phyloP scores from a whole-genome alignment of 2,113 vertebrate genomes.

The Vulpes lagopus region DNA sequence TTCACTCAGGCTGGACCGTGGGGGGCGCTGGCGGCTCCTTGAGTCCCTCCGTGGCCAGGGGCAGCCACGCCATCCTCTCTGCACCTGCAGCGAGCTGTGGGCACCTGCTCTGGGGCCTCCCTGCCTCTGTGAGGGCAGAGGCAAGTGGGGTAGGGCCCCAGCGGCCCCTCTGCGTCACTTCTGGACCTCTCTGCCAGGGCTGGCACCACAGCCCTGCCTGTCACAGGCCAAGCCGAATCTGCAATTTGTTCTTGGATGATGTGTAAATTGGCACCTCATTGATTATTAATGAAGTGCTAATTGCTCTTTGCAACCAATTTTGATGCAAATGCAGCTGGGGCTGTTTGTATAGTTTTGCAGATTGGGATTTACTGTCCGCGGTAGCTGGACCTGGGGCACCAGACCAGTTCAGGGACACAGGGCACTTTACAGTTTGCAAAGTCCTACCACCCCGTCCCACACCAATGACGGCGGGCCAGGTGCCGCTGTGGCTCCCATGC shows the following conservation, averaged over 20 bases:
- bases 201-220: conserved; percentile 82
- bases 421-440: neutral
- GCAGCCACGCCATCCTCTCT: fast-evolving
- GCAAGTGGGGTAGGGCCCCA: neutral
- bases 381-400: conserved; percentile 59
- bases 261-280: conserved; percentile 91
- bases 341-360: conserved; percentile 84
- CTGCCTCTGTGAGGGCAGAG: neutral
- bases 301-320: conserved; percentile 90
- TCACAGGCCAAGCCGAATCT: conserved; percentile 86
- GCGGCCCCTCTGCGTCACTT: conserved; percentile 43
- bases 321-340: conserved; percentile 87
- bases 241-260: conserved; percentile 89
- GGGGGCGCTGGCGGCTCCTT: neutral
- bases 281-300: conserved; percentile 92
- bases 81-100: fast-evolving
- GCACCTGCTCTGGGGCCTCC: neutral
- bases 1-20: neutral
- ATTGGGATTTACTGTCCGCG: conserved; percentile 82
- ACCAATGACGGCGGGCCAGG: fast-evolving
- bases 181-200: neutral
- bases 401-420: neutral
- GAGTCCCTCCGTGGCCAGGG: fast-evolving
- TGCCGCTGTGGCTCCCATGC: fast-evolving
- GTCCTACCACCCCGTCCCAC: fast-evolving